Evolutionary conservation across 2,113 vertebrate species (phyloP), one percentile per base, ranked within the genome.

Genomic region (Sebastes schlegelii): DNA sequence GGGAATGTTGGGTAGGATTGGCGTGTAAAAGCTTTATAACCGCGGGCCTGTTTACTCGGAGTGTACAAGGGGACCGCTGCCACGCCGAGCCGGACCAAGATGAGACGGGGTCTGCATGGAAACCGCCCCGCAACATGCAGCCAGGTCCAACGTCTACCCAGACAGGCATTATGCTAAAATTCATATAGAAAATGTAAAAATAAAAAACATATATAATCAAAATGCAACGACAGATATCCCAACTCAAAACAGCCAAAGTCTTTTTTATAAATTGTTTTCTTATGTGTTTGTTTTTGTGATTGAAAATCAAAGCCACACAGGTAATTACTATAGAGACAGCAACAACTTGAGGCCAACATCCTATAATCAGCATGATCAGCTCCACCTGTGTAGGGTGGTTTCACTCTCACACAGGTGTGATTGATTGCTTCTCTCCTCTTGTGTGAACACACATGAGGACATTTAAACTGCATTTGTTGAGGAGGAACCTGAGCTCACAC

Each of bases 1-100:
- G 94, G 90, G 93, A 92, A 93, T 90, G 92, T 92, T 91, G 91
- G 94, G 84, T 83, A 86, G 91, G 92, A 95, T 86, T 93, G 94
- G 90, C 83, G 91, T 93, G 95, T 95, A 95, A 96, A 95, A 95
- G 95, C 95, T 95, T 94, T 90, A 94, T 90, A 93, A 94, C 94
- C 93, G 89, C 86, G 74, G 92, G 92, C 89, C 93, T 95, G 94
- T 94, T 96, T 95, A 95, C 95, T 93, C 82, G 3, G 61, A 76
- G 79, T 2, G 61, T 77, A 84, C 82, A 45, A 79, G 83, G 88
- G 90, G 90, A 86, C 90, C 54, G 68, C 83, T 72, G 86, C 83
- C 86, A 85, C 62, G 75, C 63, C 58, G 43, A 79, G 80, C 75
- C 57, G 45, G 82, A 76, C 64, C 74, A 13, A 62, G 52, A 62